These are phyloP conservation scores for Callimorpha dominula DNA, from an alignment of 2,888 invertebrate genomes.

Conservation along the genomic window DNA sequence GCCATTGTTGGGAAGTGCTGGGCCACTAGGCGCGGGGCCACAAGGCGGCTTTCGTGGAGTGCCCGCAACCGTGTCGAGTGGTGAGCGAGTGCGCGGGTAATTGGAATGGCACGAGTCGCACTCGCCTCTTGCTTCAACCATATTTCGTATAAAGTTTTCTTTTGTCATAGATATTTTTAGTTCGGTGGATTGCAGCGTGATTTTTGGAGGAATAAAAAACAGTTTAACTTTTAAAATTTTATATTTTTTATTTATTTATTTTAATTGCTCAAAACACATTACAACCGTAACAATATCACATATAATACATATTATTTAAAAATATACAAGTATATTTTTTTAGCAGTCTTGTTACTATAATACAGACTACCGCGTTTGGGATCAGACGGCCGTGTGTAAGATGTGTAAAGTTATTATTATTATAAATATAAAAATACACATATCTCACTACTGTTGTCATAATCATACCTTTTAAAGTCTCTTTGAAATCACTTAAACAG, in stretches of 20 bases:
- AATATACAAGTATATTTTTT: too few relatives aligned
- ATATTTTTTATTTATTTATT: too few relatives aligned
- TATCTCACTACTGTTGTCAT: neutral
- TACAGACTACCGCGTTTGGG: too few relatives aligned
- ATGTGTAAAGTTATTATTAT: neutral
- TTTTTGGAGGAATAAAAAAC: neutral
- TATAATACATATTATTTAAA: too few relatives aligned
- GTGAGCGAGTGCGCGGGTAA: constrained; percentile 28
- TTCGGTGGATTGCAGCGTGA: neutral
- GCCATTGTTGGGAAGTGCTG: constrained; percentile 1
- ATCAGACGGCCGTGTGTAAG: too few relatives aligned
- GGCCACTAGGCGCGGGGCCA: constrained; percentile 11
- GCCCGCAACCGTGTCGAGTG: constrained; percentile 51
- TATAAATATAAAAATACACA: neutral
- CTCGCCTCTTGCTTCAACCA: constrained; percentile 18
- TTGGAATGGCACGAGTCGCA: constrained; percentile 42
- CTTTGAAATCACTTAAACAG: neutral
- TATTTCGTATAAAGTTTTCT: neutral
- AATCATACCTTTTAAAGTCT: too few relatives aligned
- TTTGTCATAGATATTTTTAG: constrained; percentile 12
- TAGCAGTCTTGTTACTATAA: too few relatives aligned
- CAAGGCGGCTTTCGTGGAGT: constrained; percentile 34
- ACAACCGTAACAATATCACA: too few relatives aligned
- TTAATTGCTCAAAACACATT: too few relatives aligned
- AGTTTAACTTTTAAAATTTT: too few relatives aligned